Evolutionary conservation across 2,113 vertebrate genomes (phyloP).

Genomic region (Buteo buteo): DNA sequence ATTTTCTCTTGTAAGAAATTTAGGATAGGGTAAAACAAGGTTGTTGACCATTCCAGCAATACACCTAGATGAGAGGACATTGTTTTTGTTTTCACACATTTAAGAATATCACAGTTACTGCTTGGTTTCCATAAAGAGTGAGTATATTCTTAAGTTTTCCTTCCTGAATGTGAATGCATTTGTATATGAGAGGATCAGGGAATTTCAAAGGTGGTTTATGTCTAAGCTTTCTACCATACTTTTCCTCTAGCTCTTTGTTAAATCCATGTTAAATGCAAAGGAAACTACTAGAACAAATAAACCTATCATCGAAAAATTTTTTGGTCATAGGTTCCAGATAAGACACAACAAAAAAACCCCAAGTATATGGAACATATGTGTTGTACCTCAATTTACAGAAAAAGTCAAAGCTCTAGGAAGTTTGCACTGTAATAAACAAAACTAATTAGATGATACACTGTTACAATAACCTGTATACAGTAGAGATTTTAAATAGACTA

Average conservation of each 20-base stretch:
- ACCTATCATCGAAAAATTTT: background rate
- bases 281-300: background rate
- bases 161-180: background rate
- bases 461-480: background rate
- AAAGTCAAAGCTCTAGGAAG: background rate
- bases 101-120: background rate
- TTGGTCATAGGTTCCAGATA: background rate
- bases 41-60: background rate
- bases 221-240: background rate
- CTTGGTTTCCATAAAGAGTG: background rate
- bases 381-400: background rate
- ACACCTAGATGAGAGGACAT: background rate
- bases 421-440: background rate
- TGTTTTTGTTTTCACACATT: background rate
- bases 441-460: background rate
- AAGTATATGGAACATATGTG: background rate
- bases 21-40: background rate
- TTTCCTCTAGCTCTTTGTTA: background rate
- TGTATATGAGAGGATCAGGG: accelerated
- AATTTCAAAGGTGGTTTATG: background rate
- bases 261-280: background rate
- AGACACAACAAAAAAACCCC: background rate
- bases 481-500: background rate
- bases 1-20: background rate
- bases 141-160: background rate